phyloP scores from a whole-genome alignment of 2,797 vertebrate genomes.

The Hirundo rustica region DNA sequence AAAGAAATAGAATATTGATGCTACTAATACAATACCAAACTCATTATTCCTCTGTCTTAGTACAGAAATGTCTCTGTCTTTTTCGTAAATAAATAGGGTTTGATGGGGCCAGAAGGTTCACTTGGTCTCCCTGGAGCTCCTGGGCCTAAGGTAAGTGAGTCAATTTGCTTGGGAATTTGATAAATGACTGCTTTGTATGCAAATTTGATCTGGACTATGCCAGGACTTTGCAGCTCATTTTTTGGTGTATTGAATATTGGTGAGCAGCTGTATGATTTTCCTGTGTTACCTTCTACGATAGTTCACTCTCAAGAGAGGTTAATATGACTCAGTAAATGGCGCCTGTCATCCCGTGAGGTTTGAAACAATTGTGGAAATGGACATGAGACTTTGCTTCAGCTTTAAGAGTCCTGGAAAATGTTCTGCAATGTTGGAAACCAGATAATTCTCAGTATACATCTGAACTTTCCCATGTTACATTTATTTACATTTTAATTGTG shows the following conservation, averaged over 20 bases:
- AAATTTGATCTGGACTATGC: not conserved
- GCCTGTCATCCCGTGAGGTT: not conserved
- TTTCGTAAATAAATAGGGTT: constrained; percentile 78
- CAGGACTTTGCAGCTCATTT: not conserved
- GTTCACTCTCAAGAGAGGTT: not conserved
- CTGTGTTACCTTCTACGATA: not conserved
- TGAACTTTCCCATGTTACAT: not conserved
- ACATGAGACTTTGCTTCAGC: not conserved
- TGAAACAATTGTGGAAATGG: not conserved
- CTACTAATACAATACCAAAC: not conserved
- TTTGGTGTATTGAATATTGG: not conserved
- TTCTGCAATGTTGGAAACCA: constrained; percentile 3
- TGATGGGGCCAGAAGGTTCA: constrained; percentile 82
- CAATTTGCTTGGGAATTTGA: not conserved
- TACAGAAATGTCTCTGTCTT: not conserved
- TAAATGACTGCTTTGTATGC: not conserved
- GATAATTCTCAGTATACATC: constrained; percentile 19
- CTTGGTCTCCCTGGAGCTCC: constrained; percentile 82
- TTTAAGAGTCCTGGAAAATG: not conserved
- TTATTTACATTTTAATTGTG: constrained; percentile 46
- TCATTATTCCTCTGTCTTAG: not conserved
- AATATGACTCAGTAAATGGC: not conserved
- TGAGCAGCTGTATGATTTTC: not conserved
- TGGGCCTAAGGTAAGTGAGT: constrained; percentile 84
- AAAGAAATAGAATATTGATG: not conserved